Conservation (phyloP, 2,113 vertebrate species). For the Triplophysa dalaica region DNA sequence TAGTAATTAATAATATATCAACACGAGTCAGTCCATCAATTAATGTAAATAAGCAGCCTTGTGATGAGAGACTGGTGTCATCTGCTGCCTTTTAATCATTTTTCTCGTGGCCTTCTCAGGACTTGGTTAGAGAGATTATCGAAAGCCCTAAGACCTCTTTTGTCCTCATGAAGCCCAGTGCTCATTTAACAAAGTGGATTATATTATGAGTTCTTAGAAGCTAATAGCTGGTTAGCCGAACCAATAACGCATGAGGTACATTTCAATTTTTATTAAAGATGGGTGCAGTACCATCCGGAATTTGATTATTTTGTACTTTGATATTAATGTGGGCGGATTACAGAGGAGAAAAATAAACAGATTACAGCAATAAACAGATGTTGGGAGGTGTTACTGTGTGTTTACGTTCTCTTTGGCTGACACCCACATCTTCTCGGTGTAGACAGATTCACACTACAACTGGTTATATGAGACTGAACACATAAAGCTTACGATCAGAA, state of each 20-base stretch:
- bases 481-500: background rate
- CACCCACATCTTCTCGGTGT: too few species aligned
- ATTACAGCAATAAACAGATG: background rate
- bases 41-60: conserved; percentile 60
- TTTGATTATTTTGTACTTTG: background rate
- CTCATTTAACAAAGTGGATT: conserved; percentile 5
- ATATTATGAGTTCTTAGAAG: conserved; percentile 18
- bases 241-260: background rate
- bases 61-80: conserved; percentile 32
- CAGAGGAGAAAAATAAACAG: background rate
- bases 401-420: background rate
- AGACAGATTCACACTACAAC: background rate
- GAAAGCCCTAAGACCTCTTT: background rate
- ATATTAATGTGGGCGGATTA: background rate
- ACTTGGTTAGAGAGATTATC: background rate
- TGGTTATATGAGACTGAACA: background rate
- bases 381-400: too few species aligned
- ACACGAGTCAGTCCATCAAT: conserved; percentile 58
- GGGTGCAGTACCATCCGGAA: background rate
- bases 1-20: conserved; percentile 69
- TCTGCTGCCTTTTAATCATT: conserved; percentile 27
- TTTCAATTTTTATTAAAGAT: conserved; percentile 1
- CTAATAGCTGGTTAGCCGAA: conserved; percentile 11
- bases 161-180: background rate
- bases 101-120: background rate